A percentile compares a stretch with the other conserved stretches of the same genome.
Evolutionary conservation across 2,113 vertebrate genomes (phyloP).

Genomic region (Trichomycterus rosablanca): DNA sequence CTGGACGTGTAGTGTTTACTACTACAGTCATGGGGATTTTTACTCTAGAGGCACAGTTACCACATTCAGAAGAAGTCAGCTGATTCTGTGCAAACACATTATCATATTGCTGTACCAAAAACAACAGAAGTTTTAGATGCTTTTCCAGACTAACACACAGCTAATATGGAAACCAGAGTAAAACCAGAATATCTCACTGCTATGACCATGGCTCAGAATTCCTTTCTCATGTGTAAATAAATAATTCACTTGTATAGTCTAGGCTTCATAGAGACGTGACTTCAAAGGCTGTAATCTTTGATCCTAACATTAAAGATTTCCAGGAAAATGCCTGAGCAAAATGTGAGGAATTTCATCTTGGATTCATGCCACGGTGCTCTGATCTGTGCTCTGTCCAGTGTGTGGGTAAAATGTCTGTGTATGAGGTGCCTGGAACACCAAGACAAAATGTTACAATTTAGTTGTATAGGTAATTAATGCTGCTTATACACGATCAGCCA

Average conservation of each 20-base stretch:
- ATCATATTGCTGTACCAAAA: slow-evolving; percentile 7
- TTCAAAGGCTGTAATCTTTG: slow-evolving; percentile 2
- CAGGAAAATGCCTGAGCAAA: background rate
- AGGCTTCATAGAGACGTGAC: background rate
- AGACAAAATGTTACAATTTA: too few species aligned
- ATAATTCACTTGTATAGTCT: slow-evolving; percentile 8
- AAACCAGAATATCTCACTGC: slow-evolving; percentile 1
- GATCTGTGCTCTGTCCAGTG: background rate
- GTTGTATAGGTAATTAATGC: too few species aligned
- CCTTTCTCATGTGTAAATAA: slow-evolving; percentile 9
- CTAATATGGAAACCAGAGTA: slow-evolving; percentile 8
- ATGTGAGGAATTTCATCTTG: slow-evolving; percentile 3
- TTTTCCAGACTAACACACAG: background rate
- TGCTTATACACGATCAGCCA: too few species aligned
- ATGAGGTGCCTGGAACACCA: too few species aligned
- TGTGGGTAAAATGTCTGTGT: too few species aligned
- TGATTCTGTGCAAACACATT: slow-evolving; percentile 26
- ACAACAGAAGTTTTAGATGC: background rate
- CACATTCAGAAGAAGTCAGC: slow-evolving; percentile 34
- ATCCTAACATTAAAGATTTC: slow-evolving; percentile 6
- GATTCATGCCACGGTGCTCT: background rate
- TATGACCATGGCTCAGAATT: background rate
- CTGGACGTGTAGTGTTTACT: slow-evolving; percentile 13
- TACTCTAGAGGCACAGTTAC: slow-evolving; percentile 56
- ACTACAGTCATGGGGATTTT: too few species aligned